A percentile compares a stretch with the other conserved stretches of the same genome.
Conservation (phyloP, 23 tunicate species). For the Phallusia fumigata region DNA sequence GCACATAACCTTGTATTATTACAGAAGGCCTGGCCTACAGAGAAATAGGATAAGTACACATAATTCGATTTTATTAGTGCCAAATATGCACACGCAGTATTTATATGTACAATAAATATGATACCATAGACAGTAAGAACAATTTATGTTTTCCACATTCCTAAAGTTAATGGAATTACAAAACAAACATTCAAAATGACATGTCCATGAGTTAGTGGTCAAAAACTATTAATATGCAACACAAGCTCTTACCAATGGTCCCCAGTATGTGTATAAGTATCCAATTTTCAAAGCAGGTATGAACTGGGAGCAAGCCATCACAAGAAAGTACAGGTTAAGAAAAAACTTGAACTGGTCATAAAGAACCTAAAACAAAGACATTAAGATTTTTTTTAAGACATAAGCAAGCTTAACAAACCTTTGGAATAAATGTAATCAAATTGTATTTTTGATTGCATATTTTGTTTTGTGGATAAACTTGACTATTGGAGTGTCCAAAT, state of each 20-base stretch:
- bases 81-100: too few relatives aligned
- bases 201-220: too few relatives aligned
- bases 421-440: constrained; percentile 80
- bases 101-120: too few relatives aligned
- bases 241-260: constrained; percentile 51
- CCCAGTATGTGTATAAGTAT: constrained; percentile 91
- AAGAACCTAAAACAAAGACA: constrained; percentile 50
- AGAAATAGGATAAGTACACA: too few relatives aligned
- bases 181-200: too few relatives aligned
- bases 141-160: too few relatives aligned
- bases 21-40: too few relatives aligned
- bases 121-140: too few relatives aligned
- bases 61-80: too few relatives aligned
- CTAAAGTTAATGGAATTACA: too few relatives aligned
- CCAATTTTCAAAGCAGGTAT: constrained; percentile 86
- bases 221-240: not conserved
- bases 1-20: too few relatives aligned
- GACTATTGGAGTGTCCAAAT: not conserved
- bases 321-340: constrained; percentile 80
- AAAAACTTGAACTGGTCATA: constrained; percentile 95
- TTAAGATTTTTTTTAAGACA: not conserved
- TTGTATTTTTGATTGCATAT: constrained; percentile 91
- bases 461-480: constrained; percentile 56
- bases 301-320: constrained; percentile 90
- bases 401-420: constrained; percentile 28